Percentiles rank a stretch among this genome's conserved stretches.
phyloP scores from a whole-genome alignment of 2,888 invertebrate genomes.

The Monochamus alternatus region DNA sequence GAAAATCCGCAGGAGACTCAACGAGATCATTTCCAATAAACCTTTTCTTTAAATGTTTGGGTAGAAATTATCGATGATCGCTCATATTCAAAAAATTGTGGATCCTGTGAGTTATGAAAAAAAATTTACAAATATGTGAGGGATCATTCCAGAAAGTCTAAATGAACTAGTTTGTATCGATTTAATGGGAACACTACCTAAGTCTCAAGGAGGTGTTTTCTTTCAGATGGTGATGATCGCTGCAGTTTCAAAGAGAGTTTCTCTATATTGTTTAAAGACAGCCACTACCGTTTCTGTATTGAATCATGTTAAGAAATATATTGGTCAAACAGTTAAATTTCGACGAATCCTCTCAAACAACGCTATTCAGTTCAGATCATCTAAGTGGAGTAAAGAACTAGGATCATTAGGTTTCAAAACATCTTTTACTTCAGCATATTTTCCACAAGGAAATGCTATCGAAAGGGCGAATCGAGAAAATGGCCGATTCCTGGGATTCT shows the following conservation, averaged over 20 bases:
- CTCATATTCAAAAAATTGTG: not conserved
- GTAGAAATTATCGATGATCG: not conserved
- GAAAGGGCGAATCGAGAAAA: constrained; percentile 20
- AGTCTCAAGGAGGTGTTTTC: not conserved
- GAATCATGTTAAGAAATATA: not conserved
- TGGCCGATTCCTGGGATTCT: not conserved
- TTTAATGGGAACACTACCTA: constrained; percentile 20
- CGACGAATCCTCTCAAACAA: not conserved
- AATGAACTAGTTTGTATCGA: constrained; percentile 13
- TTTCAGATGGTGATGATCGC: constrained; percentile 8
- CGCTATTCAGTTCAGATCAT: constrained; percentile 22
- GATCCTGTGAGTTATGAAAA: constrained; percentile 16
- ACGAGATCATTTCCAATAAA: too few relatives aligned
- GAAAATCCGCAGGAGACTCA: too few relatives aligned
- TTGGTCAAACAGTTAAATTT: not conserved
- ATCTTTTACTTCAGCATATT: not conserved
- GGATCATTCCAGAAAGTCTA: not conserved
- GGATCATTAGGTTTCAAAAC: not conserved
- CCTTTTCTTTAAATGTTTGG: too few relatives aligned
- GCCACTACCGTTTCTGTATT: not conserved
- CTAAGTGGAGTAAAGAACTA: not conserved
- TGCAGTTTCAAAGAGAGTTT: constrained; percentile 7
- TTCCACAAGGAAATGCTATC: constrained; percentile 1
- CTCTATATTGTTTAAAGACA: not conserved
- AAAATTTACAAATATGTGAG: constrained; percentile 1